These are phyloP conservation scores for Aleiodes testaceus DNA, from an alignment of 2,888 invertebrate species.

Conservation along the genomic window DNA sequence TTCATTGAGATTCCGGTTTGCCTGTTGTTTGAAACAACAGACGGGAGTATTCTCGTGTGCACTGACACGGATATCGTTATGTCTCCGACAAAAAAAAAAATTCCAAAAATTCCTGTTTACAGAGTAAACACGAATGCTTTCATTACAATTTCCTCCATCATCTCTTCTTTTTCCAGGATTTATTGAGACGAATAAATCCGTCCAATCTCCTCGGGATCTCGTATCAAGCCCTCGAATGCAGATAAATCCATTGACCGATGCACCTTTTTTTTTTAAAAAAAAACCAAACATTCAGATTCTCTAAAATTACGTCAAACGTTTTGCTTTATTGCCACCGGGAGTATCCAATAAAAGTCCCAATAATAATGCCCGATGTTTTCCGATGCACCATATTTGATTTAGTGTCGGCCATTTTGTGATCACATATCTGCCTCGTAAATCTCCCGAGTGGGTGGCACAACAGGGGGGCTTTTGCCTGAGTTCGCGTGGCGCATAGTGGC, in stretches of 20 bases:
- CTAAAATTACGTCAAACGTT: conserved; percentile 65
- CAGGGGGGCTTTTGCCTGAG: not conserved
- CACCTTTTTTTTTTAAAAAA: not conserved
- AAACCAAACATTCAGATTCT: conserved; percentile 32
- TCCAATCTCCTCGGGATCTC: not conserved
- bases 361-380: conserved; percentile 73
- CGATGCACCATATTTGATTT: conserved; percentile 73
- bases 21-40: conserved; percentile 54
- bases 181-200: not conserved
- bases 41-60: conserved; percentile 23
- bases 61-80: conserved; percentile 40
- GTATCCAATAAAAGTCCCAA: conserved; percentile 73
- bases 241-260: not conserved
- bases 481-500: conserved; percentile 53
- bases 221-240: not conserved
- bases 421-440: conserved; percentile 74
- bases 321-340: conserved; percentile 57
- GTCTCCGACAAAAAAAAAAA: not conserved
- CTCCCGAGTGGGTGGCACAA: conserved; percentile 56
- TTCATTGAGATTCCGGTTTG: conserved; percentile 33
- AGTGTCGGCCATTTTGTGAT: conserved; percentile 73
- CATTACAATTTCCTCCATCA: conserved; percentile 44
- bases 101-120: conserved; percentile 45
- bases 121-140: conserved; percentile 50
- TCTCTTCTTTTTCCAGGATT: conserved; percentile 7